Percentiles rank a stretch among this genome's conserved stretches.
Evolutionary conservation across 2,888 invertebrate species (phyloP).

Genomic region (Tholera decimalis): DNA sequence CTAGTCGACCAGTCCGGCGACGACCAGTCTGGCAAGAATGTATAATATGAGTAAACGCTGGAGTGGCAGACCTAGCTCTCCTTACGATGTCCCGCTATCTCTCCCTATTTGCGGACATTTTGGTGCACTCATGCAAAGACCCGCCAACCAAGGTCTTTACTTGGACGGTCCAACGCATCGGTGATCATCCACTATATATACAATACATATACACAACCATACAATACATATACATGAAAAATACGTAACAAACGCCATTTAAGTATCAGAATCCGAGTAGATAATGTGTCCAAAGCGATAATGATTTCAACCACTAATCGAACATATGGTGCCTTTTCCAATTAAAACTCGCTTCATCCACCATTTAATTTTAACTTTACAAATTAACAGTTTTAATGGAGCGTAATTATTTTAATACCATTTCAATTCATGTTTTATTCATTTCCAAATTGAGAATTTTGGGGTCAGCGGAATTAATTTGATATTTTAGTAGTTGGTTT

Average conservation of each 20-base stretch:
- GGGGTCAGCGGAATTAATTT: neutral
- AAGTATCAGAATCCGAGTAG: conserved; percentile 10
- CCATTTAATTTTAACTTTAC: conserved; percentile 50
- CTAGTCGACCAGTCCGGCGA: no score
- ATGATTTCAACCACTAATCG: conserved; percentile 44
- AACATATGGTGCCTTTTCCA: conserved; percentile 36
- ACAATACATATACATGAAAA: conserved; percentile 8
- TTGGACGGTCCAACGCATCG: no score
- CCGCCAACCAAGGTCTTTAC: no score
- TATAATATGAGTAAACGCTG: no score
- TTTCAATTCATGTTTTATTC: conserved; percentile 24
- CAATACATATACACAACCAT: no score
- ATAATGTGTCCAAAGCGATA: conserved; percentile 29
- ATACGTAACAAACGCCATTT: conserved; percentile 35
- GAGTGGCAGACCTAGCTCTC: no score
- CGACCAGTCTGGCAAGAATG: no score
- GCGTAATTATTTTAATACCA: conserved; percentile 48
- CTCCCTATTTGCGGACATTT: no score
- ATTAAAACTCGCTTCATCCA: conserved; percentile 46
- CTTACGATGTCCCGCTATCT: no score
- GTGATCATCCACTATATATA: no score
- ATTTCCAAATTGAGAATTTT: conserved; percentile 6
- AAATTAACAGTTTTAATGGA: conserved; percentile 47
- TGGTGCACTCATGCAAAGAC: no score
- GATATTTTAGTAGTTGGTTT: neutral